Percentiles rank a stretch among this genome's conserved stretches.
These are phyloP conservation scores for Agrilus mali DNA, from an alignment of 2,888 invertebrate species.

Conservation along the genomic window DNA sequence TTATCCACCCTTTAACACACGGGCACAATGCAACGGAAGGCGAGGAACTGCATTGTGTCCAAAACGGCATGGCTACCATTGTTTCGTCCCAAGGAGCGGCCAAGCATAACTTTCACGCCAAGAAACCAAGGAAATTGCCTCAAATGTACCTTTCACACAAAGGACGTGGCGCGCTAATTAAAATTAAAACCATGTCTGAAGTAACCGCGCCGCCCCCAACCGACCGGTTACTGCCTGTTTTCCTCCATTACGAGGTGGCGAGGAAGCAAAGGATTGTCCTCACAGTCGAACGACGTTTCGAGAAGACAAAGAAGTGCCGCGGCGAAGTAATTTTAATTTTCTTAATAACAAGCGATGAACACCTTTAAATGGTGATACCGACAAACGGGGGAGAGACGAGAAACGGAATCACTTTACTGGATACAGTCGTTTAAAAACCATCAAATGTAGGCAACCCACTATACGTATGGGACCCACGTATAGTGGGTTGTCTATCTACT, in stretches of 20 bases:
- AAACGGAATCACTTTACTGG: no score
- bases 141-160: slow-evolving; percentile 31
- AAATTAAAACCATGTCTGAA: slow-evolving; percentile 26
- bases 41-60: slow-evolving; percentile 35
- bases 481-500: no score
- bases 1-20: slow-evolving; percentile 37
- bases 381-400: no score
- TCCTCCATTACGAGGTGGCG: background rate
- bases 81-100: slow-evolving; percentile 29
- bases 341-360: no score
- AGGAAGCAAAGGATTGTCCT: no score
- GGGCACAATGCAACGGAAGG: slow-evolving; percentile 36
- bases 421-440: no score
- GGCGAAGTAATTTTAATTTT: no score
- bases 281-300: no score
- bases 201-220: background rate
- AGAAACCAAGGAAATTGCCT: slow-evolving; percentile 32
- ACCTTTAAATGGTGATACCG: no score
- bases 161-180: slow-evolving; percentile 30
- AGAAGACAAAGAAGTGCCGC: no score
- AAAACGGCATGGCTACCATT: slow-evolving; percentile 26
- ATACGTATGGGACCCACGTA: no score
- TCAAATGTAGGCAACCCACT: no score
- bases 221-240: background rate
- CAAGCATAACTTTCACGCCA: slow-evolving; percentile 27